phyloP scores from a whole-genome alignment of 2,797 vertebrate species.

The Eurystomus glaucurus region DNA sequence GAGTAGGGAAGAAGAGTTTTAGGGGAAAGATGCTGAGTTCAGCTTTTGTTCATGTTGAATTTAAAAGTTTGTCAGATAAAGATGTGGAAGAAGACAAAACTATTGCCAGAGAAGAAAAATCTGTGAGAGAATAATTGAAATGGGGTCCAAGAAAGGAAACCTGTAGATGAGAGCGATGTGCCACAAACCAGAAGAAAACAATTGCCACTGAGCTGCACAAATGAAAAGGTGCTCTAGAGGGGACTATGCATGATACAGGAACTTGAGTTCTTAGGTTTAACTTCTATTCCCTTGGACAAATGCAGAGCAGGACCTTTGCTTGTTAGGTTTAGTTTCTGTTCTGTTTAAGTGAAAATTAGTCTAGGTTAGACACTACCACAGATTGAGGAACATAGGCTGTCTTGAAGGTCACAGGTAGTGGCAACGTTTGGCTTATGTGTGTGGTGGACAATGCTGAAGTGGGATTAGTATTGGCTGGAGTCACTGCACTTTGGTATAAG shows the following conservation, averaged over 20 bases:
- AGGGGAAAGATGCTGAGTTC: background rate
- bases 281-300: background rate
- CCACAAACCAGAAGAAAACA: background rate
- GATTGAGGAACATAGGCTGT: background rate
- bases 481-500: background rate
- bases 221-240: background rate
- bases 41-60: background rate
- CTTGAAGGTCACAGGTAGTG: background rate
- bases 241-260: background rate
- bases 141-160: background rate
- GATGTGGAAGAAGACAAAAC: background rate
- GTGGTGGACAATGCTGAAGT: background rate
- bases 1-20: background rate
- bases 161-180: background rate
- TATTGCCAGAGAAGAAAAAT: background rate
- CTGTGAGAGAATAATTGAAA: accelerated
- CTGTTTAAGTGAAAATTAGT: background rate
- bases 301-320: background rate
- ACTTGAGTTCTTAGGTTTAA: background rate
- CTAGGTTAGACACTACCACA: background rate
- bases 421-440: background rate
- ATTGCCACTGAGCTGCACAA: background rate
- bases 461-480: background rate
- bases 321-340: background rate
- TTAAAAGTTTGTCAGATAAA: background rate